phyloP scores from a whole-genome alignment of 2,113 vertebrate genomes.

The Isichthys henryi region DNA sequence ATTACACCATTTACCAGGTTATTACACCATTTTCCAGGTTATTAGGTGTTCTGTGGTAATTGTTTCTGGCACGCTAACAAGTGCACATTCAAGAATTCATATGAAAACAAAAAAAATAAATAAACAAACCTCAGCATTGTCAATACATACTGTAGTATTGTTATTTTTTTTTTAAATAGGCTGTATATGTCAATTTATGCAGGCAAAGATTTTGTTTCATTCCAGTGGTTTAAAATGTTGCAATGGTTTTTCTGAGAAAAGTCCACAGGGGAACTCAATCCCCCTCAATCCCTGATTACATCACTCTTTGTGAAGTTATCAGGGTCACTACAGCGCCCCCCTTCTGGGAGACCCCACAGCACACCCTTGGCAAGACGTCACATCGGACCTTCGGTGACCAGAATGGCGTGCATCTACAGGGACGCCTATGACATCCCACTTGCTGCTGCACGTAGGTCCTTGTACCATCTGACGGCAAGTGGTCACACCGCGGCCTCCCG shows the following conservation, averaged over 20 bases:
- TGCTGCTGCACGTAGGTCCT: not conserved
- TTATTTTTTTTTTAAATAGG: not conserved
- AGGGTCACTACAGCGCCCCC: not conserved
- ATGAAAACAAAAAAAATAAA: not conserved
- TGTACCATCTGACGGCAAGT: not conserved
- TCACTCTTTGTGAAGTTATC: not conserved
- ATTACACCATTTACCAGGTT: not conserved
- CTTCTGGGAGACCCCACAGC: not conserved
- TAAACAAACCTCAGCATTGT: not conserved
- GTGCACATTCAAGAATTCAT: not conserved
- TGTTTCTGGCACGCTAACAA: not conserved
- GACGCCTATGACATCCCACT: not conserved
- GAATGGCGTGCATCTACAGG: not conserved
- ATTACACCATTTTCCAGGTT: not conserved
- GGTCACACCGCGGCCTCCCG: not conserved
- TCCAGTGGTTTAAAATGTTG: not conserved
- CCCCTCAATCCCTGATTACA: not conserved
- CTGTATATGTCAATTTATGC: not conserved
- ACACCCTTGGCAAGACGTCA: not conserved
- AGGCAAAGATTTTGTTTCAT: not conserved
- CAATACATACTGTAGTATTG: no score
- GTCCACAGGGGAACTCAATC: not conserved
- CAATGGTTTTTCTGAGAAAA: not conserved
- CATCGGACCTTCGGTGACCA: not conserved
- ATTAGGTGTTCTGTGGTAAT: not conserved